Evolutionary conservation across 2,113 vertebrate species (phyloP).

Genomic region (Motacilla tschutschensis): DNA sequence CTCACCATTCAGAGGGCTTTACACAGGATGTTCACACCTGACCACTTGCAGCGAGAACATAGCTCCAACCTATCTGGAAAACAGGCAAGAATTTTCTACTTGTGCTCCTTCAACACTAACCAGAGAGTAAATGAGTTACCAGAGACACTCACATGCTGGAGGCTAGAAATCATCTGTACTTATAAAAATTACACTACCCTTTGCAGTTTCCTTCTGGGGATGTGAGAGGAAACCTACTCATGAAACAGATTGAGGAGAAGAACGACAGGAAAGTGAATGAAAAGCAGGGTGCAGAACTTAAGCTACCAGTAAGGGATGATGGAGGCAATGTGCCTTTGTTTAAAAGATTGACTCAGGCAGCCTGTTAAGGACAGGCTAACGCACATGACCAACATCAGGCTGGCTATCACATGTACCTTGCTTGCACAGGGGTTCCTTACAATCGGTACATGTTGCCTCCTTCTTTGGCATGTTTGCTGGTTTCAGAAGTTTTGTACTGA

Average conservation of each 20-base stretch:
- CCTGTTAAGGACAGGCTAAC: neutral
- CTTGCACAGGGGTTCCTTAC: neutral
- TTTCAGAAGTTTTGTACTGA: neutral
- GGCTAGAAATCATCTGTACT: neutral
- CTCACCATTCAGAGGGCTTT: neutral
- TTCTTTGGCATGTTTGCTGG: neutral
- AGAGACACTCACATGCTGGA: neutral
- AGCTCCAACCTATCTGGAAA: neutral
- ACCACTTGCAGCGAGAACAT: neutral
- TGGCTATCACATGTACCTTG: accelerated
- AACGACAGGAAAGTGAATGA: neutral
- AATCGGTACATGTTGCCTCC: accelerated
- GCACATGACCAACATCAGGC: neutral
- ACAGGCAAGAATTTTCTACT: neutral
- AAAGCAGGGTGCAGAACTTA: neutral
- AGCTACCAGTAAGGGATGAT: neutral
- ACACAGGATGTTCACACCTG: neutral
- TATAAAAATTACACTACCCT: neutral
- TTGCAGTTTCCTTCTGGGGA: neutral
- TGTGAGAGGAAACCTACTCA: neutral
- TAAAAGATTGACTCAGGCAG: neutral
- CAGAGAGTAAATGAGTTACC: neutral
- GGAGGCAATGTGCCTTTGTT: neutral
- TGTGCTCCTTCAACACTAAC: neutral
- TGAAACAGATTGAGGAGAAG: neutral